Base-by-base conservation (phyloP, 2,113 vertebrate species). In the Apteryx mantelli region DNA sequence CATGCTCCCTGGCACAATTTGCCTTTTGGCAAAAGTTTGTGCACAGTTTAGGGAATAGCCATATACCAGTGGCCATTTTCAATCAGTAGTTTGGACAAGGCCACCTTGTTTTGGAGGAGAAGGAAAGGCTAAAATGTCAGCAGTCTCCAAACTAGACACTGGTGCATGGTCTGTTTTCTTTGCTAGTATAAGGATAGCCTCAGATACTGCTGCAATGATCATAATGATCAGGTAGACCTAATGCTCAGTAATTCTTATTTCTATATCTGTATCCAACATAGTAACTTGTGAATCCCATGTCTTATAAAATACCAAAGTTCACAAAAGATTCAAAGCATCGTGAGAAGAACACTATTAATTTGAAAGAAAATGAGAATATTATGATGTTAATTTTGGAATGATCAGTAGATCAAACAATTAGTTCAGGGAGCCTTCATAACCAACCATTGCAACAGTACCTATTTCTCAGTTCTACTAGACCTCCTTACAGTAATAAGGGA, bases 101-200 rank as follows among this genome's bases (percentile, higher is more conserved):
- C 4, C 0, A 0, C 8, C 7, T 9, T 5, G 0, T 13, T 65
- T 76, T 58, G 36, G 60, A 58, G 56, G 87, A 74, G 48, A 30
- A 83, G 8, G 8, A 74, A 3, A 89, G 18, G 30, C 1, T 68
- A 13, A 83, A 71, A 4, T 7, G 15, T 53, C 78, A 89, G 15
- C 16, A 61, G 15, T 28, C 40, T 34, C 7, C 30, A 56, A 68
- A 34, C 17, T 28, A 73, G 42, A 48, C 91, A 89, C 80, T 18
- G 3, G 5, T 40, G 7, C 9, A 11, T 19, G 28, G 21, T 11
- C 2, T 46, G 2, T 55, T 93, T 75, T 2, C 18, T 80, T 83
- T 64, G 46, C 34, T 58, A 28, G 2, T 48, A 2, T 17, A 52
- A 70, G 19, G 32, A 18, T 46, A 93, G 61, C 11, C 5, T 42